Evolutionary conservation across 2,113 vertebrate genomes (phyloP), one percentile per base, ranked within the genome.

Genomic region (Strigops habroptila): DNA sequence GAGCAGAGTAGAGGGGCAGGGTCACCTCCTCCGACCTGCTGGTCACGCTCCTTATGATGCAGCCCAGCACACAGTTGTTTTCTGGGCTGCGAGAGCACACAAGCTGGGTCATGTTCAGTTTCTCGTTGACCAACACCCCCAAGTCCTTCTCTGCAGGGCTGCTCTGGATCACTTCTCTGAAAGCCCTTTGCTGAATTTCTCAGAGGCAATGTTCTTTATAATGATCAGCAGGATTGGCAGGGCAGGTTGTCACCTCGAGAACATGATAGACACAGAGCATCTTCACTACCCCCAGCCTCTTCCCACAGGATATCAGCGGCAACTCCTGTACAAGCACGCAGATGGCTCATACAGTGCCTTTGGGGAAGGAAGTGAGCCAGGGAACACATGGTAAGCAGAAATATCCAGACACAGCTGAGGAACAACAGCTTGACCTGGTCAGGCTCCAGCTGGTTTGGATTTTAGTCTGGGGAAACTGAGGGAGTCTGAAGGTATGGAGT

Each of bases 271-370:
- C 55, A 64, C 37, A 46, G 35, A 89, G 44, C 16, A 84, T 44
- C 52, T 89, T 95, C 89, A 52, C 73, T 91, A 64, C 2, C 53
- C 25, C 7, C n/a, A 67, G 21, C 71, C 60, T 96, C 59, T 81
- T 81, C 81, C 68, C 17, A 0, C 91, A 99, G 99, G 99, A 28
- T 99, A 99, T 93, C 99, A 99, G 96, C 97, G 93, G 63, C 98
- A 99, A 30, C 97, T 99, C 48, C 98, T 97, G 90, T 99, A 99
- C 95, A 98, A 98, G 78, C 98, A 98, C 30, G 0, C 0, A 0
- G 96, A 98, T 0, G 99, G 99, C 5, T 98, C 98, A 25, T 99
- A 98, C 64, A 99, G 99, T 76, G 98, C 98, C 33, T 99, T 99
- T 95, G 98, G 98, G 70, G 69, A 97, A 16, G 97, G 97, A 82